Conservation (phyloP, 2,797 vertebrate genomes). For the Myotis vivesi region DNA sequence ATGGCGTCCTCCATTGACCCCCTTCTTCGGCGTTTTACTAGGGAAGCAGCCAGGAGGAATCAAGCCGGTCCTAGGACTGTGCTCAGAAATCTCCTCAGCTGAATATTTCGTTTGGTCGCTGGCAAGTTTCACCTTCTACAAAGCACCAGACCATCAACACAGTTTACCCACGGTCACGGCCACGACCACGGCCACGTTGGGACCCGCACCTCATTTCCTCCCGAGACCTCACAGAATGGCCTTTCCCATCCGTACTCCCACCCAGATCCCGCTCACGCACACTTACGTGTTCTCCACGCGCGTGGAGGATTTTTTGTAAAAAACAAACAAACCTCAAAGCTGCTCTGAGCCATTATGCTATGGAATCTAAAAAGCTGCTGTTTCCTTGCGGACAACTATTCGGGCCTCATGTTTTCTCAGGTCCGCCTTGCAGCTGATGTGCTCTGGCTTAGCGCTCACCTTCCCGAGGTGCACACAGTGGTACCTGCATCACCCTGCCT, state of each 20-base stretch:
- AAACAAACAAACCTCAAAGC: slow-evolving; percentile 46
- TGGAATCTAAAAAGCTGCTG: slow-evolving; percentile 33
- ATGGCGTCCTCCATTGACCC: background rate
- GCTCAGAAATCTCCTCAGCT: background rate
- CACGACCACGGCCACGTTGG: background rate
- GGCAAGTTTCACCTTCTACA: background rate
- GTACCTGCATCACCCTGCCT: background rate
- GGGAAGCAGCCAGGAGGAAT: no score
- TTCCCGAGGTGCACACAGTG: slow-evolving; percentile 6
- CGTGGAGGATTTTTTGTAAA: slow-evolving; percentile 11
- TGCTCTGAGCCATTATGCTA: background rate
- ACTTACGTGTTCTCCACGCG: background rate
- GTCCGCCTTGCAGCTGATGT: slow-evolving; percentile 26
- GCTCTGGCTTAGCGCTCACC: slow-evolving; percentile 38
- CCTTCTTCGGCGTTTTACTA: background rate
- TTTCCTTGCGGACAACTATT: background rate
- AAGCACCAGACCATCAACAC: background rate
- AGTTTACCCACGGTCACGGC: background rate
- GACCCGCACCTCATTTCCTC: background rate
- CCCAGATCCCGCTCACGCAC: background rate
- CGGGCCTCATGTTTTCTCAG: background rate
- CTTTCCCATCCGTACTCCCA: background rate
- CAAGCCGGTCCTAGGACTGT: background rate
- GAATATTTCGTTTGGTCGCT: background rate
- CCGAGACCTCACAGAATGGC: background rate